Evolutionary conservation across 2,888 invertebrate genomes (phyloP).

Genomic region (Mantis religiosa): DNA sequence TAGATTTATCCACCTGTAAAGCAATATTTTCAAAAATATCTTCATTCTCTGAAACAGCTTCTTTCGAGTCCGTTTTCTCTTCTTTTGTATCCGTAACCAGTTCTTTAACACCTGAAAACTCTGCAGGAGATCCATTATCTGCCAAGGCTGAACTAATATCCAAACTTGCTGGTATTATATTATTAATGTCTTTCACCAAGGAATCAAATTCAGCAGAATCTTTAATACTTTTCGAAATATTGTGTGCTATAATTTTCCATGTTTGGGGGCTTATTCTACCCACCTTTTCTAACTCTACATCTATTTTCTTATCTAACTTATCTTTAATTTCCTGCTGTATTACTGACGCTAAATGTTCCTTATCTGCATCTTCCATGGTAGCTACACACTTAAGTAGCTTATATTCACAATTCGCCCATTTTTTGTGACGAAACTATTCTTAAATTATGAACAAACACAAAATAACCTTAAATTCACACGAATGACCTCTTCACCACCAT

Average conservation of each 20-base stretch:
- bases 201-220: slow-evolving; percentile 13
- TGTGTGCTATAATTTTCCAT: slow-evolving; percentile 28
- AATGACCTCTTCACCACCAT: neutral
- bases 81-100: neutral
- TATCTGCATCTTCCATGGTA: neutral
- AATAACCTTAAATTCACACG: neutral
- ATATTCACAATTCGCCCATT: neutral
- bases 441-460: neutral
- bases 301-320: slow-evolving; percentile 8
- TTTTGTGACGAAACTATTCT: neutral
- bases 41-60: neutral
- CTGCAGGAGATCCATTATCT: neutral
- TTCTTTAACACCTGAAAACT: neutral
- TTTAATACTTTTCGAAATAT: slow-evolving; percentile 20
- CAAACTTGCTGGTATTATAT: neutral
- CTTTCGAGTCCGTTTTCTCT: neutral
- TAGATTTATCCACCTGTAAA: neutral
- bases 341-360: neutral
- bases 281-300: neutral
- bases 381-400: neutral
- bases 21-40: neutral
- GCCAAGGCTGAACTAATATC: neutral
- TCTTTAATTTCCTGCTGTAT: neutral
- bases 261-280: slow-evolving; percentile 22
- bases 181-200: slow-evolving; percentile 2